These are phyloP conservation scores for Siphonodentalium dalli DNA, from an alignment of 2,888 invertebrate species.

Conservation along the genomic window DNA sequence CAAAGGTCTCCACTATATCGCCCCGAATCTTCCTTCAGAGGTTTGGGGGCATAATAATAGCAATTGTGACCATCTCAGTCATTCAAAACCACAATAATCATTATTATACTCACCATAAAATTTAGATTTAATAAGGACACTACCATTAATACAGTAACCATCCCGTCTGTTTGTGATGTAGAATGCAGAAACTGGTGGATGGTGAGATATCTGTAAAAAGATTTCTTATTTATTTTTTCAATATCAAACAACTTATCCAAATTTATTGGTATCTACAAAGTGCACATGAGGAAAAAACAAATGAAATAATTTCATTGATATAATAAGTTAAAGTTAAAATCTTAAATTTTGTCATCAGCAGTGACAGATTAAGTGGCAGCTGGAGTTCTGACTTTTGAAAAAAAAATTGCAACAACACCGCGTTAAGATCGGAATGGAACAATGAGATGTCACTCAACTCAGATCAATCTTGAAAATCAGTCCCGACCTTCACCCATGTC, in stretches of 20 bases:
- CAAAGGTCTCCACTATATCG: neutral
- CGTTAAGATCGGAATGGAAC: too few species aligned
- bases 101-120: slow-evolving; percentile 78
- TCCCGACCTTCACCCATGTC: too few species aligned
- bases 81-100: neutral
- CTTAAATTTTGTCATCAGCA: neutral
- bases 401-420: too few species aligned
- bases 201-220: slow-evolving; percentile 79
- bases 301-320: neutral
- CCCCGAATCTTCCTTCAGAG: neutral
- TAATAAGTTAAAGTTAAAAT: neutral
- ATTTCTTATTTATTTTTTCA: neutral
- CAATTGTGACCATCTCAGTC: neutral
- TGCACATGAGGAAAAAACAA: neutral
- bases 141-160: slow-evolving; percentile 89
- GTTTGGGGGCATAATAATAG: neutral
- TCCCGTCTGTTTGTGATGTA: slow-evolving; percentile 93
- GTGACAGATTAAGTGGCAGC: too few species aligned
- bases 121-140: slow-evolving; percentile 90
- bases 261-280: neutral
- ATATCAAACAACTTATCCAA: neutral
- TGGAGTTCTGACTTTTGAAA: too few species aligned
- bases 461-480: too few species aligned
- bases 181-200: slow-evolving; percentile 92
- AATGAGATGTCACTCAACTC: too few species aligned